phyloP scores from a whole-genome alignment of 2,888 invertebrate genomes.

The Lamproptera curius region DNA sequence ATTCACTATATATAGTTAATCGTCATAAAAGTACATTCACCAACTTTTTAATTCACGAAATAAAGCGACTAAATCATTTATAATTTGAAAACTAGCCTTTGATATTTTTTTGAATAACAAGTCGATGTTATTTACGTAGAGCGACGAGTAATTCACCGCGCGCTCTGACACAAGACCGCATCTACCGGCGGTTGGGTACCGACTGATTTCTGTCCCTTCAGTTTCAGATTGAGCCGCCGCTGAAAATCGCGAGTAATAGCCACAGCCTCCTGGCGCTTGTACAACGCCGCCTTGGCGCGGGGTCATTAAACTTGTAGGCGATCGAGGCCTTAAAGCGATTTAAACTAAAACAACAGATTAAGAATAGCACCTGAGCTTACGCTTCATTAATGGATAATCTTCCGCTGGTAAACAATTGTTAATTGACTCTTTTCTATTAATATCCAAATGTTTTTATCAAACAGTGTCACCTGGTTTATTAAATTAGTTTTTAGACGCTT shows the following conservation, averaged over 20 bases:
- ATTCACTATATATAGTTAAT: too few relatives aligned
- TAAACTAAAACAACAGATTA: constrained; percentile 23
- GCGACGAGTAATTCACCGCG: constrained; percentile 24
- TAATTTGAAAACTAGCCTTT: too few relatives aligned
- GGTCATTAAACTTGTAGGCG: constrained; percentile 62
- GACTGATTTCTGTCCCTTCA: constrained; percentile 52
- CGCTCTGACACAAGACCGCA: constrained; percentile 32
- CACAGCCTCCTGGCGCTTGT: constrained; percentile 52
- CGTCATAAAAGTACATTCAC: too few relatives aligned
- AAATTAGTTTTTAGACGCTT: too few relatives aligned
- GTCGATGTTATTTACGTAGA: constrained; percentile 68
- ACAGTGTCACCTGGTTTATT: too few relatives aligned
- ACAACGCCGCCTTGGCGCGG: constrained; percentile 47
- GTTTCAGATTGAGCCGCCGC: constrained; percentile 36
- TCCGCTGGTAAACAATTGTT: too few relatives aligned
- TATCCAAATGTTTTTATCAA: too few relatives aligned
- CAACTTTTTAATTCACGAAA: too few relatives aligned
- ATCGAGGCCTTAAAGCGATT: constrained; percentile 39
- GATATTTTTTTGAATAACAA: constrained; percentile 31
- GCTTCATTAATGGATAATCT: too few relatives aligned
- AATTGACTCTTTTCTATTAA: too few relatives aligned
- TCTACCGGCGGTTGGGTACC: constrained; percentile 43
- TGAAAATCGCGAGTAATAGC: constrained; percentile 49
- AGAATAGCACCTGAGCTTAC: background rate
- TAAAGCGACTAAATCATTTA: too few relatives aligned